Evolutionary conservation across 53 echinoderm and acorn worm genomes (phyloP), one percentile per base, ranked within the genome.

Genomic region (Stichopus horrens): DNA sequence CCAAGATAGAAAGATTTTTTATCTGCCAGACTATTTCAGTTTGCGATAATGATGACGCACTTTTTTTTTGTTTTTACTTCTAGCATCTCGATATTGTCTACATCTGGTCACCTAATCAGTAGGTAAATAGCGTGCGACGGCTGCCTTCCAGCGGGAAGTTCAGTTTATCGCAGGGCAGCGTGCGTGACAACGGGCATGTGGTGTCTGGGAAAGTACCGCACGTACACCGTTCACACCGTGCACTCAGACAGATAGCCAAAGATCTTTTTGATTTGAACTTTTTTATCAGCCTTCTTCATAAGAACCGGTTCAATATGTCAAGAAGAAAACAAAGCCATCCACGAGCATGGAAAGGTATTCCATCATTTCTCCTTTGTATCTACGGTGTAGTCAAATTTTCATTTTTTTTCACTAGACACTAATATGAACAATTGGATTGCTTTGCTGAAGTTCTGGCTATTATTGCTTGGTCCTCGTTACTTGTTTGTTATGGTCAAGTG

Each of bases 181-280:
- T 81, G 81, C 81, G 81, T 81, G 81, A 81, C 81, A 81, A 81
- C 81, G 57, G 81, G 81, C 81, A 81, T 81, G 81, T 53, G 52
- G 56, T 81, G 20, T 81, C 81, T 81, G 81, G 81, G 81, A 81
- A 81, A 81, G 81, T 81, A 81, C 81, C 81, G 81, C 81, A 81
- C 81, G 81, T 81, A 81, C 57, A 81, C 81, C 57, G 18, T 21
- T 81, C 56, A 56, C 20, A 58, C 22, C 57, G 79, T 79, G 79
- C 79, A 79, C 79, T 54, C 18, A 5, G 53, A 54, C 79, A 79
- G 21, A 79, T 79, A 76, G 52, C 52, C 37, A 16, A 7, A 79
- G 79, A 56, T 79, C 79, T 79, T 79, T 55, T 11, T 18, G 57
- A 23, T 79, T 79, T 53, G 54, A 79, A 11, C 54, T 79, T 79